Evolutionary conservation across 1,140 invertebrate genomes (phyloP).

Genomic region (Apocrypta bakeri): DNA sequence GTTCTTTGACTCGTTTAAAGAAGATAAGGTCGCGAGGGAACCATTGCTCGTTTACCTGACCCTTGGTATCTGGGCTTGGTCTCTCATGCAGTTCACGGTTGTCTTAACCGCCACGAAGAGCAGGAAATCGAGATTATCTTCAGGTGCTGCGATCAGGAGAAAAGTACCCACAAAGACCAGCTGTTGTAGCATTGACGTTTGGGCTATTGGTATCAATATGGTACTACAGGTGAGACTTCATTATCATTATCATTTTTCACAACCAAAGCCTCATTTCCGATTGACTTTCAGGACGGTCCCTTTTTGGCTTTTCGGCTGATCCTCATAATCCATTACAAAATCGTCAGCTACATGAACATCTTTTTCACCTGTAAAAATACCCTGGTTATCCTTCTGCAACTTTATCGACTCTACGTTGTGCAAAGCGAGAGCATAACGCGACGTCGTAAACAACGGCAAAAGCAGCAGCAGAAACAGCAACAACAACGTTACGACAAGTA

Average conservation of each 20-base stretch:
- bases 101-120: slow-evolving; percentile 91
- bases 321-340: slow-evolving; percentile 88
- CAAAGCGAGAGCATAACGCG: slow-evolving; percentile 75
- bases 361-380: slow-evolving; percentile 95
- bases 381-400: slow-evolving; percentile 88
- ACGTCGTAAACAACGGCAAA: slow-evolving; percentile 56
- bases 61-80: slow-evolving; percentile 91
- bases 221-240: slow-evolving; percentile 75
- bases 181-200: slow-evolving; percentile 89
- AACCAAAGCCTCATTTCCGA: background rate
- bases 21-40: slow-evolving; percentile 84
- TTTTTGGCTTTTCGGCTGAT: slow-evolving; percentile 88
- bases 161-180: slow-evolving; percentile 70
- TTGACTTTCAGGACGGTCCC: slow-evolving; percentile 80
- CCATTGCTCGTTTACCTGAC: slow-evolving; percentile 85
- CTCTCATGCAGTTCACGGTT: slow-evolving; percentile 91
- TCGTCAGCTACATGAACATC: slow-evolving; percentile 94
- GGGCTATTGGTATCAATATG: slow-evolving; percentile 87
- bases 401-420: slow-evolving; percentile 89
- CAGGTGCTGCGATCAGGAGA: slow-evolving; percentile 71
- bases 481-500: slow-evolving; percentile 65
- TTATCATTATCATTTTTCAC: background rate
- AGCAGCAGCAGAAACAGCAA: slow-evolving; percentile 51
- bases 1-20: slow-evolving; percentile 96
- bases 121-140: slow-evolving; percentile 81